Base-by-base conservation (phyloP, 1,140 invertebrate species). In the Contarinia nasturtii region DNA sequence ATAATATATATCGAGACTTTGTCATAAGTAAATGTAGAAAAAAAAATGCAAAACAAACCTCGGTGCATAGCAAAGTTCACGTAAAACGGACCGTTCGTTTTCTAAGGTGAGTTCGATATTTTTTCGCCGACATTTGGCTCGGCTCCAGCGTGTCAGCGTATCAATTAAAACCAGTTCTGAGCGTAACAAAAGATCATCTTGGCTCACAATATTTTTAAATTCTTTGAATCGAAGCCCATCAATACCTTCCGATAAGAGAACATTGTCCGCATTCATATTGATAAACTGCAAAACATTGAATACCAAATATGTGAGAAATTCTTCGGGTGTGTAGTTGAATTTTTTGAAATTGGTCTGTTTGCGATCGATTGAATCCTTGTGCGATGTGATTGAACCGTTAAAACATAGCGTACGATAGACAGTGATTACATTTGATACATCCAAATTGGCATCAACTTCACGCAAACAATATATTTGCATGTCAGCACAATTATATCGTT, bases 401-500 rank as follows among this genome's bases (percentile, higher is more conserved):
- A 57, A 64, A 58, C 61, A 61, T 46, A 64, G 45, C 15, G 57
- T 49, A 44, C 59, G 59, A 43, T 55, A 64, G 27, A 64, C 58
- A 44, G 63, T 61, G 48, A 64, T 21, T 0, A 58, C 61, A 21
- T 57, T 61, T 38, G 57, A 55, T 48, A 57, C 54, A 17, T 56
- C 56, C 27, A 64, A 53, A 37, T 59, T 54, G 42, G 61, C 53
- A 56, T 64, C 61, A 41, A 64, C 51, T 53, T 64, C 61, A 27
- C 60, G 56, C 45, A 63, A 59, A 47, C 41, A 43, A 18, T 19
- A 12, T 4, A n/a, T n/a, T 43, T 18, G 59, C 53, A 63, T 45
- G 51, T 61, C 60, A 45, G 59, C 61, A 48, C 62, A 61, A 50
- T 63, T 60, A 49, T 57, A 63, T 11, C 57, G 58, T 51, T 61